A percentile compares a stretch with the other conserved stretches of the same genome.
phyloP scores from a whole-genome alignment of 2,888 invertebrate species.

The Dicycla oo region DNA sequence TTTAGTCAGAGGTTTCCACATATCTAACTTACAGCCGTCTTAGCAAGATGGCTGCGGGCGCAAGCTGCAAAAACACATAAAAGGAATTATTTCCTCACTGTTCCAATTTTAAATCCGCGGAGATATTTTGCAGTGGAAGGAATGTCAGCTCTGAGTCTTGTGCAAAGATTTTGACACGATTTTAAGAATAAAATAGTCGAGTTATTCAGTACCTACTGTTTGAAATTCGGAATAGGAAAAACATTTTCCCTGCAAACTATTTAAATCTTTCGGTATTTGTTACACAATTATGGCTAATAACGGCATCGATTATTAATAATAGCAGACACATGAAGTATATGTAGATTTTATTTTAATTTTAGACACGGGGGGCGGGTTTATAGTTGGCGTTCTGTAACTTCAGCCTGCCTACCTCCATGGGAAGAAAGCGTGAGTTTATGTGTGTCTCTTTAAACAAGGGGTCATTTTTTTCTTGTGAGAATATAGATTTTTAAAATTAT shows the following conservation, averaged over 20 bases:
- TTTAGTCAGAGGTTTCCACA: no score
- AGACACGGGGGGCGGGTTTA: no score
- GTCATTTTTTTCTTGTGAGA: no score
- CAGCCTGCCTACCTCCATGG: no score
- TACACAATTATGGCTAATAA: no score
- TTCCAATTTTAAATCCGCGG: slow-evolving; percentile 36
- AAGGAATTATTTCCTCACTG: slow-evolving; percentile 38
- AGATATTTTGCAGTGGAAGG: slow-evolving; percentile 29
- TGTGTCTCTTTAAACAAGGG: no score
- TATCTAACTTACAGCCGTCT: slow-evolving; percentile 17
- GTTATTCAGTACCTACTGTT: neutral
- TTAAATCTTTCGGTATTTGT: neutral
- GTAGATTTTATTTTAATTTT: no score
- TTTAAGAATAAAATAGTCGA: slow-evolving; percentile 15
- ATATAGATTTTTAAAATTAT: no score
- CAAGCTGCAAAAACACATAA: slow-evolving; percentile 33
- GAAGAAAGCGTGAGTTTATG: no score
- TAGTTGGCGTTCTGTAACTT: no score
- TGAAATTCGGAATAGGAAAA: neutral
- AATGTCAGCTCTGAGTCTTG: slow-evolving; percentile 4
- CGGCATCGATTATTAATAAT: neutral
- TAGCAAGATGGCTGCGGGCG: slow-evolving; percentile 17
- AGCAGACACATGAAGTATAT: no score
- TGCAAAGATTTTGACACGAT: slow-evolving; percentile 10
- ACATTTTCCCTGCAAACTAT: neutral